Conservation (phyloP, 2,113 vertebrate species). For the Smithornis capensis region DNA sequence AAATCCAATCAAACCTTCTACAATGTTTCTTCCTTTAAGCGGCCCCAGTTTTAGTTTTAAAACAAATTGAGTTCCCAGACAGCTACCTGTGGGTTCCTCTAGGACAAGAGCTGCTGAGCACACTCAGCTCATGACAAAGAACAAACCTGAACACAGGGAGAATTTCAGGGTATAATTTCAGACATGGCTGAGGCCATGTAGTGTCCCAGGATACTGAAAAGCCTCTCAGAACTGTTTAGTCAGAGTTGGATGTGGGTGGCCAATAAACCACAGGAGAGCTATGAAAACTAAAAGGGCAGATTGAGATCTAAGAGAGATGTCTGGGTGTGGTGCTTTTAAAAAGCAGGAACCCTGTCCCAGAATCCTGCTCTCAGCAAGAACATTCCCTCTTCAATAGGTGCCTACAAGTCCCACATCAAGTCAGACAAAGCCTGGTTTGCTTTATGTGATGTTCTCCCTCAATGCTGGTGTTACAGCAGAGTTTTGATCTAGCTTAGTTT, state of each 20-base stretch:
- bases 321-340: background rate
- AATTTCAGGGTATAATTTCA: background rate
- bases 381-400: background rate
- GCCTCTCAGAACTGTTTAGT: background rate
- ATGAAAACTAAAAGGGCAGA: background rate
- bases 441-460: background rate
- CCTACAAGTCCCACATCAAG: background rate
- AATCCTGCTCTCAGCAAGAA: background rate
- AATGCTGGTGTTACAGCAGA: background rate
- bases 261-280: background rate
- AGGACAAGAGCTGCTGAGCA: background rate
- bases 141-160: background rate
- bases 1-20: background rate
- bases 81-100: background rate
- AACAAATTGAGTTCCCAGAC: background rate
- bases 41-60: background rate
- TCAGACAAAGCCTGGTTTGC: background rate
- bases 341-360: background rate
- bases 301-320: background rate
- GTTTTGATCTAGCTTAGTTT: background rate
- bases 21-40: background rate
- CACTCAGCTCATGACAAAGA: background rate
- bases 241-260: background rate
- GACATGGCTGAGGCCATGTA: background rate
- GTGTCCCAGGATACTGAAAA: background rate